Evolutionary conservation across 2,797 vertebrate species (phyloP), one percentile per base, ranked within the genome.

Genomic region (Aphelocoma californica): DNA sequence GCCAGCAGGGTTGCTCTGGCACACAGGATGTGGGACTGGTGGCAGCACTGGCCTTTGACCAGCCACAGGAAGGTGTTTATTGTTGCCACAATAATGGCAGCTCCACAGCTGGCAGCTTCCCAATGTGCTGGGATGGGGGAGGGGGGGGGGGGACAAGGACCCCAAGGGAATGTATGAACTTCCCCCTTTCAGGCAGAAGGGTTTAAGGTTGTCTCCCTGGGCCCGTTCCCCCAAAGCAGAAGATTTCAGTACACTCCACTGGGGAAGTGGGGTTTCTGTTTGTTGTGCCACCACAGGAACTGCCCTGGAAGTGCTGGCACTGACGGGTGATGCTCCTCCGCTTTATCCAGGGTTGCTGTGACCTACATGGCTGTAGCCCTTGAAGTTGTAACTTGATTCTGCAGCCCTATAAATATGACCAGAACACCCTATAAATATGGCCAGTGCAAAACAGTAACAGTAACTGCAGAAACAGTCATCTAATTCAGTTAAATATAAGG

Each of bases 361-460:
- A 66, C 25, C 40, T 44, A 51, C 44, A 64, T 16, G 34, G 28
- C 38, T 79, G 66, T 25, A 93, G 75, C 65, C 24, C 40, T 83
- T 69, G 3, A 72, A 66, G 57, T 3, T 57, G 80, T 81, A 90
- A 83, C 69, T 61, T 78, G 90, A 94, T 60, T 81, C 88, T 83
- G 45, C 50, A 88, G 80, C 77, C 77, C 86, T 95, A 70, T 83
- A 90, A 90, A 86, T 85, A 87, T 0, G 2, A 67, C 18, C 38
- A 53, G 58, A 38, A 25, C 62, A 75, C 50, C 56, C 90, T 86
- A 72, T 94, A 78, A 93, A 95, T 81, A 86, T 0, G 29, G 45
- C 24, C 6, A 1, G 72, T 48, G 44, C 72, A 81, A 91, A 96
- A 87, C 85, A 92, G 93, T 67, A 85, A 95, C 86, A 62, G 94